phyloP scores from a whole-genome alignment of 2,797 vertebrate genomes.

The Trematomus bernacchii region DNA sequence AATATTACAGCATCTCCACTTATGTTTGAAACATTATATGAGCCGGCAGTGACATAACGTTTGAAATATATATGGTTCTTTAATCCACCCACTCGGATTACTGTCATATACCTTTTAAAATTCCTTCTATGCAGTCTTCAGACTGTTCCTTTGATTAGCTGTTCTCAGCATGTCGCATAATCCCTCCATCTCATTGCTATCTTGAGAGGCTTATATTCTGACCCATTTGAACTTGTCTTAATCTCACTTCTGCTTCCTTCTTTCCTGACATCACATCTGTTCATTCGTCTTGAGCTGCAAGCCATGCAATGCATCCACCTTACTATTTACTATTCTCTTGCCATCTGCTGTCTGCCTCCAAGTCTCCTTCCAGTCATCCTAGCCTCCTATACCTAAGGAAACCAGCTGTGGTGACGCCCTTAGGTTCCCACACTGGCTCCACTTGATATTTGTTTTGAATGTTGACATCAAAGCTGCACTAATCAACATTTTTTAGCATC shows the following conservation, averaged over 20 bases:
- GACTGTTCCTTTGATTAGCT: constrained; percentile 69
- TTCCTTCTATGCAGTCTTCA: constrained; percentile 31
- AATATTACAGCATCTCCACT: not conserved
- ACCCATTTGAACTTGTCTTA: constrained; percentile 74
- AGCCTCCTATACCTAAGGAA: not conserved
- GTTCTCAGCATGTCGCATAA: constrained; percentile 63
- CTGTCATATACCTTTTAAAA: constrained; percentile 30
- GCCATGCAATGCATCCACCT: constrained; percentile 19
- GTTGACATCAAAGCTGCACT: not conserved
- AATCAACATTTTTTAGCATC: not conserved
- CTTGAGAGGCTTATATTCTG: constrained; percentile 71
- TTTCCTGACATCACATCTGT: constrained; percentile 54
- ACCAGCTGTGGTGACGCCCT: not conserved
- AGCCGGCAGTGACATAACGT: not conserved
- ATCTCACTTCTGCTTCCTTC: constrained; percentile 58
- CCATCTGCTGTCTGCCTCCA: constrained; percentile 40
- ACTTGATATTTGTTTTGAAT: not conserved
- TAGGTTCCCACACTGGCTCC: not conserved
- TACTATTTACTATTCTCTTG: constrained; percentile 4
- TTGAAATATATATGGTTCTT: constrained; percentile 31
- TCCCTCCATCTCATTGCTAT: constrained; percentile 66
- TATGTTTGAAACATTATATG: constrained; percentile 1
- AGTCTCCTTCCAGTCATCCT: constrained; percentile 7
- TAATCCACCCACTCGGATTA: constrained; percentile 25
- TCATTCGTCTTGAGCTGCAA: constrained; percentile 14